Evolutionary conservation across 1,140 invertebrate species (phyloP).

Genomic region (Drosophila leontia): DNA sequence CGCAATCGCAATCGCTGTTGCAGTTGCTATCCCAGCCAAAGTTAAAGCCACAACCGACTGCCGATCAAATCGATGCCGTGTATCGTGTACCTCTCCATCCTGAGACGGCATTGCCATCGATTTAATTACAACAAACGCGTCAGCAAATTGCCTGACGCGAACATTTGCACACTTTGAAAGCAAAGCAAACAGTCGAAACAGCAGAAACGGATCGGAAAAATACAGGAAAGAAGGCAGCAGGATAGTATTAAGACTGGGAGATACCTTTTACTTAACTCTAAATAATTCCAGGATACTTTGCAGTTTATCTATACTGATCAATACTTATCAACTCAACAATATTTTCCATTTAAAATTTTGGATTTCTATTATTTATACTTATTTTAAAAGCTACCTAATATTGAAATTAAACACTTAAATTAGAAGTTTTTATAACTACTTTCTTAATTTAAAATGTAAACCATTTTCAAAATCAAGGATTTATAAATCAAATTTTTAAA

Average conservation of each 20-base stretch:
- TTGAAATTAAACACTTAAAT: too few species aligned
- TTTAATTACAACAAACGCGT: slow-evolving; percentile 84
- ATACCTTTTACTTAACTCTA: neutral
- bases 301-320: too few species aligned
- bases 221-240: slow-evolving; percentile 12
- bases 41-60: slow-evolving; percentile 37
- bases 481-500: accelerated
- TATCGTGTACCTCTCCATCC: slow-evolving; percentile 56
- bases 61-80: slow-evolving; percentile 76
- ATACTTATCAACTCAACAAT: too few species aligned
- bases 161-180: slow-evolving; percentile 81
- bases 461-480: neutral
- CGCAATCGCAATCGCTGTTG: slow-evolving; percentile 33
- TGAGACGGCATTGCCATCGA: slow-evolving; percentile 65
- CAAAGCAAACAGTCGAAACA: slow-evolving; percentile 63
- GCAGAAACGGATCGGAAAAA: slow-evolving; percentile 35
- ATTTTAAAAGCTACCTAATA: too few species aligned
- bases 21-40: slow-evolving; percentile 5
- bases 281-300: neutral
- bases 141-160: slow-evolving; percentile 83
- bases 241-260: neutral
- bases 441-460: neutral
- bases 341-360: too few species aligned
- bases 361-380: too few species aligned
- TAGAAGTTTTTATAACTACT: too few species aligned